Base-by-base conservation (phyloP, 2,797 vertebrate species). In the Sebastes nivosus region DNA sequence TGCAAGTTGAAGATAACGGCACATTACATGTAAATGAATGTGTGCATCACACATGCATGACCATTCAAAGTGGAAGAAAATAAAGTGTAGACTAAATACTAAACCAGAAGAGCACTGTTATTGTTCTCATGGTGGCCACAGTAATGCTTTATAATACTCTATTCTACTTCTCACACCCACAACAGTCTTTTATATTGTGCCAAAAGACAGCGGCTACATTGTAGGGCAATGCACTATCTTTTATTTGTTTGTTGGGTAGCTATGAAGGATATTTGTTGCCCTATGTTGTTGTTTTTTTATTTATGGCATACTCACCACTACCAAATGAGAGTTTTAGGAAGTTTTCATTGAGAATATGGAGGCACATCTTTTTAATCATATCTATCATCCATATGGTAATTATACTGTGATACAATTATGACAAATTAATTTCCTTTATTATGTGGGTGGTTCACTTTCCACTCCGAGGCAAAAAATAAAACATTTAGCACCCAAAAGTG, bases 401-500 rank as follows among this genome's bases (percentile, higher is more conserved):
- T 32, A 59, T 25, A 18, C n/a, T 50, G 60, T 8, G 36, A 64
- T 64, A 60, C 13, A 59, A 5, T 20, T 30, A 72, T 57, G 18
- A 11, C 24, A 63, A 22, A 77, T 70, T 25, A 1, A 50, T 83
- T 77, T 42, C 4, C 52, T 80, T 69, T 59, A 61, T 60, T 36
- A 54, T 50, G 22, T 55, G 55, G 13, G 42, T 46, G 38, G 38
- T 16, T 42, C 42, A 46, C 16, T 46, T 46, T 46, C 16, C 16
- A 46, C 42, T 46, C 42, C 42, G 0, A 1, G 3, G 42, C 42
- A 46, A 27, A 58, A 18, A 57, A 34, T 6, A 24, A 13, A 34
- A 68, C 6, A 55, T 25, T 52, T 70, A 8, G 8, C 25, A 65
- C 20, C 22, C 30, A 30, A 57, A 75, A 25, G 5, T 50, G 24